Conservation (phyloP, 1,140 invertebrate genomes). For the Diploscapter pachys region DNA sequence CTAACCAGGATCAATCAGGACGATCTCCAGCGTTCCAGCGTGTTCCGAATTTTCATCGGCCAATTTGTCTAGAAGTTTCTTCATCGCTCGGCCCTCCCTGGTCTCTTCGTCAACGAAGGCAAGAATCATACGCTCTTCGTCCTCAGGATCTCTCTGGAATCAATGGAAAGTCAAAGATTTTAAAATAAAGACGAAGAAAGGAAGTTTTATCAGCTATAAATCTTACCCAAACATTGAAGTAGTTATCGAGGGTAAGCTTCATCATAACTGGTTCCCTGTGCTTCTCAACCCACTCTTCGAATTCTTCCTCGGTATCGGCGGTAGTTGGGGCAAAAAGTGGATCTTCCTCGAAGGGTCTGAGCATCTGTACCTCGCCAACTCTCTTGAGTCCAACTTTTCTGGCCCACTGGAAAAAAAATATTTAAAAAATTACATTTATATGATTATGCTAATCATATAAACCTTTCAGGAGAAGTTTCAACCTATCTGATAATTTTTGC, state of each 20-base stretch:
- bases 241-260: conserved; percentile 55
- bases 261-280: conserved; percentile 58
- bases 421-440: background rate
- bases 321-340: conserved; percentile 55
- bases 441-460: no score
- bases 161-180: background rate
- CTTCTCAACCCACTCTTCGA: conserved; percentile 59
- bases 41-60: conserved; percentile 58
- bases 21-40: conserved; percentile 57
- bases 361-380: conserved; percentile 57
- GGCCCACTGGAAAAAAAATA: conserved; percentile 49
- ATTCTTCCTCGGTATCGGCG: conserved; percentile 59
- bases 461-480: background rate
- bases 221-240: conserved; percentile 58
- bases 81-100: conserved; percentile 56
- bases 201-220: background rate
- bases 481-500: background rate
- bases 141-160: conserved; percentile 53
- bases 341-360: conserved; percentile 57
- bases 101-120: conserved; percentile 58
- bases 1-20: conserved; percentile 56
- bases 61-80: conserved; percentile 53
- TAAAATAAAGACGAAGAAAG: background rate
- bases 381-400: conserved; percentile 56
- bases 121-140: conserved; percentile 54